These are phyloP conservation scores for Alectoris magna DNA, from an alignment of 2,797 vertebrate genomes.

Conservation along the genomic window DNA sequence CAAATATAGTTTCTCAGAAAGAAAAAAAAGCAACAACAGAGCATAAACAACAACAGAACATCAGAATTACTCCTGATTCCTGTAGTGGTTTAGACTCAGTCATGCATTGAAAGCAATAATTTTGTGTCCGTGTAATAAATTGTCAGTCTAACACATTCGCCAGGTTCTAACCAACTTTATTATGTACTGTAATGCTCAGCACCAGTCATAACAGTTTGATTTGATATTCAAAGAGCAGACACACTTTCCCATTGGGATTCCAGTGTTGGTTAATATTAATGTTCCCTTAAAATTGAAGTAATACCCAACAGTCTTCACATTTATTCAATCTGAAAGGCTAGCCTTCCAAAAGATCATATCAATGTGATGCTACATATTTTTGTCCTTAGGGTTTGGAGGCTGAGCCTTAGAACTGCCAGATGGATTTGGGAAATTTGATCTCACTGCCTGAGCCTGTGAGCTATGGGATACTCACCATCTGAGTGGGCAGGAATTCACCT, in stretches of 20 bases:
- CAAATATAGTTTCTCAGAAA: not conserved
- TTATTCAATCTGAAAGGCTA: constrained; percentile 40
- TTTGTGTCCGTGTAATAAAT: not conserved
- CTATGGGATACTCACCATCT: constrained; percentile 22
- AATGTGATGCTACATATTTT: not conserved
- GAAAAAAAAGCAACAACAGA: not conserved
- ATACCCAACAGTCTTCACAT: constrained; percentile 5
- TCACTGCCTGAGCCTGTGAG: constrained; percentile 9
- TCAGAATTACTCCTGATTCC: not conserved
- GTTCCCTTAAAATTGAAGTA: constrained; percentile 55
- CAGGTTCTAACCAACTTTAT: not conserved
- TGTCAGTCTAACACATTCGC: constrained; percentile 33
- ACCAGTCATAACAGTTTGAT: constrained; percentile 42
- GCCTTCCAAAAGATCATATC: not conserved
- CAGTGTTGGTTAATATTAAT: constrained; percentile 66
- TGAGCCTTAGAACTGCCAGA: constrained; percentile 14
- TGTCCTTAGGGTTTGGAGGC: constrained; percentile 32
- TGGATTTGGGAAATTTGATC: constrained; percentile 14
- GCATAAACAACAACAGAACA: not conserved
- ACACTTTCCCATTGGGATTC: not conserved
- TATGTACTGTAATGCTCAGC: constrained; percentile 42
- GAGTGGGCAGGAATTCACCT: constrained; percentile 48
- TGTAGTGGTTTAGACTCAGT: not conserved
- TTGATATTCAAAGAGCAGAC: constrained; percentile 44
- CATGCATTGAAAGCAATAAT: not conserved